Evolutionary conservation across 2,113 vertebrate genomes (phyloP).

Genomic region (Corythornis madagascariensis): DNA sequence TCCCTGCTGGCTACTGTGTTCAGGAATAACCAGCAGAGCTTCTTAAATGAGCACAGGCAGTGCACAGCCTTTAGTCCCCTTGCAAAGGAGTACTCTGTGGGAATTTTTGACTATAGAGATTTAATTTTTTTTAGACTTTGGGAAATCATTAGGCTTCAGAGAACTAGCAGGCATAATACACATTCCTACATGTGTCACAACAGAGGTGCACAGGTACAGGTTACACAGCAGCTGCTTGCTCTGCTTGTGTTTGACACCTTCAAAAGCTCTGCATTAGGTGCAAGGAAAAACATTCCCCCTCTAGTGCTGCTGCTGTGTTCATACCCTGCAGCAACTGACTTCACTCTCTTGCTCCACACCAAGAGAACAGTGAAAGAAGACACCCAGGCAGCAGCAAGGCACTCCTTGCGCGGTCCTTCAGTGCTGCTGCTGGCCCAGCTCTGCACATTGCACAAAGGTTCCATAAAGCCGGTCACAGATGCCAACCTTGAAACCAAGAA

Average conservation of each 20-base stretch:
- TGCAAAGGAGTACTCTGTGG: background rate
- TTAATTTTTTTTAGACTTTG: background rate
- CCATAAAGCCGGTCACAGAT: background rate
- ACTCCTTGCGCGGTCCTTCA: background rate
- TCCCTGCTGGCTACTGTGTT: background rate
- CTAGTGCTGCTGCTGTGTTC: rapidly evolving
- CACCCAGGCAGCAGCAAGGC: rapidly evolving
- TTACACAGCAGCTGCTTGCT: background rate
- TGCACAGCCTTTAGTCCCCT: background rate
- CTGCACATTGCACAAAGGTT: background rate
- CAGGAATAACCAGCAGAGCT: background rate
- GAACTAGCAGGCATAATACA: background rate
- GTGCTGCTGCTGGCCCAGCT: background rate
- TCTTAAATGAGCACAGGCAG: background rate
- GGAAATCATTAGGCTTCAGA: background rate
- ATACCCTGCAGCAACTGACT: background rate
- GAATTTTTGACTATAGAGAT: background rate
- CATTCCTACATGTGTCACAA: background rate
- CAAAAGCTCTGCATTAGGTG: background rate
- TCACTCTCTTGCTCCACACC: rapidly evolving
- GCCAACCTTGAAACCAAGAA: background rate
- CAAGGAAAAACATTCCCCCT: background rate
- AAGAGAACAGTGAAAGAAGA: background rate
- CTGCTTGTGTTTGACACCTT: background rate
- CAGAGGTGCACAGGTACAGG: background rate